Conservation (phyloP, 1,140 invertebrate species). For the Drosophila burlai region DNA sequence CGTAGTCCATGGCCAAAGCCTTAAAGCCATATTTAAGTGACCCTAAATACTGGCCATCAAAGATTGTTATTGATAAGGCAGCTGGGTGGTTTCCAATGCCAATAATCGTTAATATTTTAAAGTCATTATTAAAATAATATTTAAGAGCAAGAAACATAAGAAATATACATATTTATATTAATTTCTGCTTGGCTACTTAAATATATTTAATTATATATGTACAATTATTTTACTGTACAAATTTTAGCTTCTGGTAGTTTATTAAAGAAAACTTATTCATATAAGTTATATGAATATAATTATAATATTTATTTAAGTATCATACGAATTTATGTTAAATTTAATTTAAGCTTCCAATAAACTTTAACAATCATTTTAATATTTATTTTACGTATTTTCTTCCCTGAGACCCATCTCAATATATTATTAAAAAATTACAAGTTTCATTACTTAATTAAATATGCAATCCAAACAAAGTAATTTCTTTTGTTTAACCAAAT, state of each 20-base stretch:
- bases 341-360: neutral
- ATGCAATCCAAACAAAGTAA: neutral
- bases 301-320: neutral
- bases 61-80: neutral
- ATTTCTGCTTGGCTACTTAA: neutral
- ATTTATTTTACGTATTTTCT: neutral
- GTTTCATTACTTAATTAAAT: neutral
- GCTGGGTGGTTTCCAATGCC: neutral
- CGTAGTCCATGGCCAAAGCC: neutral
- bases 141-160: neutral
- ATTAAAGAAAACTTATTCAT: neutral
- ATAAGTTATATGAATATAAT: neutral
- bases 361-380: neutral
- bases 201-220: neutral
- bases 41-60: neutral
- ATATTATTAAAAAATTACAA: neutral
- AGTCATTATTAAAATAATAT: neutral
- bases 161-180: neutral
- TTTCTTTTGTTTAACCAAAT: slow-evolving; percentile 3
- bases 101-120: neutral
- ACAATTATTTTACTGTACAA: no score
- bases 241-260: no score
- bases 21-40: slow-evolving; percentile 37
- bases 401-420: neutral
- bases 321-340: neutral